Evolutionary conservation across 2,113 vertebrate species (phyloP), one percentile per base, ranked within the genome.

Genomic region (Zosterops japonicus): DNA sequence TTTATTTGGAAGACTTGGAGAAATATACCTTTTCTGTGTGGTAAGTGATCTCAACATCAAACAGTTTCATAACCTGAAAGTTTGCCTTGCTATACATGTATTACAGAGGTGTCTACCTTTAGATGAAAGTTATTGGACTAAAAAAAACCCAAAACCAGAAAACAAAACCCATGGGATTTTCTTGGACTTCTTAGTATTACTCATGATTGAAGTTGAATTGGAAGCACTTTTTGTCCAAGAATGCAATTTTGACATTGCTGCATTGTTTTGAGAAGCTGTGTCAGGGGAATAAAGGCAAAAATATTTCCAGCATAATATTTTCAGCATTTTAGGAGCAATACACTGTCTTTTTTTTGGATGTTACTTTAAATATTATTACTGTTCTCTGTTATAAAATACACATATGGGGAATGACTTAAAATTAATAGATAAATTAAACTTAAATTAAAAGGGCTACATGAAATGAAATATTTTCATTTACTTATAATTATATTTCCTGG

Each of bases 1-100:
- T 89, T 64, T 96, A 96, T 65, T 56, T 97, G 70, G 97, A 98
- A 41, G 98, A 98, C 39, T 76, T 98, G 41, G 97, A 98, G 46
- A 95, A 97, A 82, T 93, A 98, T 7, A 95, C 47, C 21, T 97
- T 97, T 94, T 98, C 98, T 89, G 97, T 98, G 25, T 93, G 95
- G 98, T 98, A 56, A 97, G 98, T 84, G 44, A 68, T n/a, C 27
- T 78, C 35, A 76, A 31, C 49, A 81, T 31, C 52, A 63, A 68
- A 65, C 27, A 87, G 7, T 42, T 83, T 88, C 49, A 67, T 16
- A 71, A 47, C 3, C 35, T 2, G 1, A 52, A 87, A 60, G 14
- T 50, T 27, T 70, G 33, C 23, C 57, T 86, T 60, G 35, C 52
- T 90, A 28, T 61, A 49, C 4, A 2, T 60, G 13, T 14, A 29